Evolutionary conservation across 2,888 invertebrate genomes (phyloP).

Genomic region (Phaedon cochleariae): DNA sequence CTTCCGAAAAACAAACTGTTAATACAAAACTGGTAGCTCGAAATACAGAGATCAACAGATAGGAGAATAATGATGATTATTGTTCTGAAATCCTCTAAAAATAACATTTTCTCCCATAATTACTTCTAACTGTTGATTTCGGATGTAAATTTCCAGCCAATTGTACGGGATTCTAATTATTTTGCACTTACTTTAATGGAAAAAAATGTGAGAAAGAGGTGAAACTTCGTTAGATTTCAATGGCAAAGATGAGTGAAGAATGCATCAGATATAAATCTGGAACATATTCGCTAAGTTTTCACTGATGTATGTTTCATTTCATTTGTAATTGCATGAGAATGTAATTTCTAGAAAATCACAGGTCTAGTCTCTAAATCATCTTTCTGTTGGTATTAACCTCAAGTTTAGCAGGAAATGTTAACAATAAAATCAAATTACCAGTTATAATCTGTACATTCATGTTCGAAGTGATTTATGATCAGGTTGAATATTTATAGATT

Average conservation of each 20-base stretch:
- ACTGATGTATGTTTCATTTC: not conserved
- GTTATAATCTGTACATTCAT: conserved; percentile 8
- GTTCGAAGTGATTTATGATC: conserved; percentile 11
- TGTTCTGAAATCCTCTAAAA: conserved; percentile 32
- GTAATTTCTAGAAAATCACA: conserved; percentile 23
- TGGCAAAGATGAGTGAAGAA: conserved; percentile 17
- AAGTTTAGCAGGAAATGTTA: conserved; percentile 23
- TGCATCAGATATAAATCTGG: conserved; percentile 23
- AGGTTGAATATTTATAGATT: conserved; percentile 14
- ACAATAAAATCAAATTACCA: conserved; percentile 20
- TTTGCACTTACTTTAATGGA: conserved; percentile 38
- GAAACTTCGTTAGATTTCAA: conserved; percentile 28
- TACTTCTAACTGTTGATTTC: conserved; percentile 44
- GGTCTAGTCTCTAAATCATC: conserved; percentile 14
- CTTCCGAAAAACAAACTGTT: conserved; percentile 18
- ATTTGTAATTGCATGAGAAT: conserved; percentile 27
- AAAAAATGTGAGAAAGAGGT: conserved; percentile 53
- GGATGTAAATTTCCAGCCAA: conserved; percentile 41
- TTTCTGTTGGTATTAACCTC: conserved; percentile 6
- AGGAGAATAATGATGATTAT: conserved; percentile 13
- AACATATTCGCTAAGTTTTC: conserved; percentile 19
- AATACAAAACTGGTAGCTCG: conserved; percentile 16
- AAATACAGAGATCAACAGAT: conserved; percentile 11
- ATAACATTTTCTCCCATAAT: conserved; percentile 37
- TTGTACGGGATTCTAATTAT: conserved; percentile 48